These are phyloP conservation scores for Apomyelois bistriatella DNA, from an alignment of 2,888 invertebrate species.

Conservation along the genomic window DNA sequence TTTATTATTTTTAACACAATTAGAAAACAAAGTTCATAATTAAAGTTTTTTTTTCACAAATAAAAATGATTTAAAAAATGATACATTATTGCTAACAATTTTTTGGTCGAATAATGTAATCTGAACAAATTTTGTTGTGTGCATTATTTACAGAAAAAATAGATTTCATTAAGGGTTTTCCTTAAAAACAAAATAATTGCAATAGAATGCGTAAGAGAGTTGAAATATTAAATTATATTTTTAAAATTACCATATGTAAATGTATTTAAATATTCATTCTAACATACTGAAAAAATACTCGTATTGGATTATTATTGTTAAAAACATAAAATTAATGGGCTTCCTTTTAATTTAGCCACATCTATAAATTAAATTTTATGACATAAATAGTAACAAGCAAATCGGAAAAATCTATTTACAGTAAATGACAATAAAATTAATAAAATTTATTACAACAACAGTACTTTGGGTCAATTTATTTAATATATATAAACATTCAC, in stretches of 20 bases:
- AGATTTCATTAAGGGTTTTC: too few species aligned
- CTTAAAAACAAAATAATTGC: too few species aligned
- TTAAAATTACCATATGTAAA: background rate
- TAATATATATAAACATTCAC: slow-evolving; percentile 6
- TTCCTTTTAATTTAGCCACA: slow-evolving; percentile 10
- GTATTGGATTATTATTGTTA: background rate
- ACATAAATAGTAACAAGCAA: background rate
- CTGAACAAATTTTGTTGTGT: too few species aligned
- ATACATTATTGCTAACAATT: too few species aligned
- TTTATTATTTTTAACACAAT: too few species aligned
- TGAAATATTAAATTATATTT: too few species aligned
- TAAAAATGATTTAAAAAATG: too few species aligned
- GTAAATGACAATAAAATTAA: slow-evolving; percentile 12
- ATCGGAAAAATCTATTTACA: slow-evolving; percentile 7
- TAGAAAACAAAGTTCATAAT: too few species aligned
- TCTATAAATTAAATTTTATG: background rate
- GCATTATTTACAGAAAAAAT: too few species aligned
- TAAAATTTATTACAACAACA: background rate
- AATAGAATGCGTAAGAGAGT: too few species aligned
- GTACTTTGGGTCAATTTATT: slow-evolving; percentile 8
- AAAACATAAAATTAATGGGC: slow-evolving; percentile 1
- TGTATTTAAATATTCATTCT: background rate
- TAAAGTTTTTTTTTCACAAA: too few species aligned
- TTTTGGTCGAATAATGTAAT: too few species aligned
- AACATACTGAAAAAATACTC: background rate